Evolutionary conservation across 2,888 invertebrate species (phyloP).

Genomic region (Eristalinus sepulchralis): DNA sequence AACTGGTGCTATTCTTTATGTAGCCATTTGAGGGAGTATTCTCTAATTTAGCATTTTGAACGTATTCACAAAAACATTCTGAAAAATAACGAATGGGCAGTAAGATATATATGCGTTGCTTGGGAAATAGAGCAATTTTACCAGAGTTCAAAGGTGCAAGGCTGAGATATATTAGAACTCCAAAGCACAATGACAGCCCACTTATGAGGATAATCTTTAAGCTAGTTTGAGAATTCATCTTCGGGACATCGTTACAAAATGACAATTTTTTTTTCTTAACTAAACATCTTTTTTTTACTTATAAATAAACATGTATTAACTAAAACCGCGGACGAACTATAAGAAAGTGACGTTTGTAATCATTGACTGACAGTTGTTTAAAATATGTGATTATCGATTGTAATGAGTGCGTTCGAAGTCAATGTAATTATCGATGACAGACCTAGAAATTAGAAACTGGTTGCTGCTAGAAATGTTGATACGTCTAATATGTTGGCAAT

Average conservation of each 20-base stretch:
- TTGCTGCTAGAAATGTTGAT: too few relatives aligned
- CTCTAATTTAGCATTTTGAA: background rate
- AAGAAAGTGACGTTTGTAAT: background rate
- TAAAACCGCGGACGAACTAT: background rate
- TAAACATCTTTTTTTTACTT: slow-evolving; percentile 26
- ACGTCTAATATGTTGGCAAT: too few relatives aligned
- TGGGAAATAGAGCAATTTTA: slow-evolving; percentile 49
- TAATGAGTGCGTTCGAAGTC: too few relatives aligned
- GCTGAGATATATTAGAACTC: slow-evolving; percentile 77
- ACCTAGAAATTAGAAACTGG: too few relatives aligned
- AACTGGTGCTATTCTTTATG: slow-evolving; percentile 20
- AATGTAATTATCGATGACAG: slow-evolving; percentile 14
- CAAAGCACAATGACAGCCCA: slow-evolving; percentile 77
- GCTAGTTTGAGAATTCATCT: slow-evolving; percentile 57
- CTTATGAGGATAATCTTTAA: slow-evolving; percentile 75
- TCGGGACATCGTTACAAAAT: slow-evolving; percentile 26
- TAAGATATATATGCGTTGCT: too few relatives aligned
- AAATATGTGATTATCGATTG: too few relatives aligned
- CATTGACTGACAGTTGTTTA: background rate
- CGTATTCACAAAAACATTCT: slow-evolving; percentile 47
- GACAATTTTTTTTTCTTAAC: background rate
- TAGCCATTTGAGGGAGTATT: slow-evolving; percentile 16
- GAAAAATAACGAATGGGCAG: background rate
- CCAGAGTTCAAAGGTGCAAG: slow-evolving; percentile 78
- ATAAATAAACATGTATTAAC: background rate